Evolutionary conservation across 2,888 invertebrate species (phyloP).

Genomic region (Lepeophtheirus nordmannii): DNA sequence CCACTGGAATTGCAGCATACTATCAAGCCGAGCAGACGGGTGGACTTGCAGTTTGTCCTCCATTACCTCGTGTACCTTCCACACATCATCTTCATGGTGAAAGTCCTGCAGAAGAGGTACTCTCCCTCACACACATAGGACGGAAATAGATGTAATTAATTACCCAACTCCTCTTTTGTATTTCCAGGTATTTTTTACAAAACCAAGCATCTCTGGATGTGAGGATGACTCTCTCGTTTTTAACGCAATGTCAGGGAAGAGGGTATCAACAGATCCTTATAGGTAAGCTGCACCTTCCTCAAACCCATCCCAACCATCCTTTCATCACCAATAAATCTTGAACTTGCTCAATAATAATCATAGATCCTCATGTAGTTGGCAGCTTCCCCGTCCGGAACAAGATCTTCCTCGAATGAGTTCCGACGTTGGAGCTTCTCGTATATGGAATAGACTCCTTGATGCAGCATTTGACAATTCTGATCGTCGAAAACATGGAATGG

Average conservation of each 20-base stretch:
- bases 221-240: constrained; percentile 4
- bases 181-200: constrained; percentile 24
- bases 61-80: constrained; percentile 21
- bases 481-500: constrained; percentile 30
- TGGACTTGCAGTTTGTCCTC: constrained; percentile 22
- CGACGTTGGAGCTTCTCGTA: constrained; percentile 31
- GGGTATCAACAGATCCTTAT: constrained; percentile 6
- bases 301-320: no score
- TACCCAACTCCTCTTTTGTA: not conserved
- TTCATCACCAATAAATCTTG: no score
- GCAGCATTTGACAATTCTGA: constrained; percentile 80
- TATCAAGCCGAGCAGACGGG: constrained; percentile 27
- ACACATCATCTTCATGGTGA: constrained; percentile 24
- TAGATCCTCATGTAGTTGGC: constrained; percentile 23
- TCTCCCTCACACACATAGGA: no score
- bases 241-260: not conserved
- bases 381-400: constrained; percentile 26
- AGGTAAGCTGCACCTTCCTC: constrained; percentile 5
- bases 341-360: no score
- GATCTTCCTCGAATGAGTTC: constrained; percentile 27
- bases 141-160: no score
- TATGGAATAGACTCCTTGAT: constrained; percentile 45
- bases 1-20: constrained; percentile 56
- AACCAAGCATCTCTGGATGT: constrained; percentile 16
- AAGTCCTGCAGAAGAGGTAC: constrained; percentile 25